Conservation (phyloP, 2,888 invertebrate species). For the Drosophila barbarae region DNA sequence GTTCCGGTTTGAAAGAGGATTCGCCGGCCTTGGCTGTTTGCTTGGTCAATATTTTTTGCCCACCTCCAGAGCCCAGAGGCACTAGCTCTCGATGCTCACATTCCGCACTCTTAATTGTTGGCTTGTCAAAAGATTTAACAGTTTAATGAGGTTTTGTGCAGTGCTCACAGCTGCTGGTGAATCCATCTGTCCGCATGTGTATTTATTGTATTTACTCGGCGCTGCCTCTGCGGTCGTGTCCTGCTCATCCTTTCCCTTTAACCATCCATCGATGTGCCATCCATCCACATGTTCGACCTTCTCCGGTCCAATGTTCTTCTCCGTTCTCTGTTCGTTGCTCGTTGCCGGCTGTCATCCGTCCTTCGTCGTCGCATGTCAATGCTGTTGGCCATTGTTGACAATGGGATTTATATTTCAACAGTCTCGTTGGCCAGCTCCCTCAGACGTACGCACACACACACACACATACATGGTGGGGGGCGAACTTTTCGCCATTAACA, state of each 20-base stretch:
- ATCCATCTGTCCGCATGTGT: conserved; percentile 54
- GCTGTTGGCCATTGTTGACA: conserved; percentile 72
- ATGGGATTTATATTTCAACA: conserved; percentile 72
- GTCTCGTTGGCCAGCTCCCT: conserved; percentile 44
- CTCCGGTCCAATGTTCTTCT: conserved; percentile 8
- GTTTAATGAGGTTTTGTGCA: conserved; percentile 71
- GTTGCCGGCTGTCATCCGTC: conserved; percentile 21
- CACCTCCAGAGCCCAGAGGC: not conserved
- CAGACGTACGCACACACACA: conserved; percentile 10
- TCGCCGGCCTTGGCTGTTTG: conserved; percentile 49
- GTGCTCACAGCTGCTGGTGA: conserved; percentile 55
- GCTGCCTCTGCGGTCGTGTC: conserved; percentile 60
- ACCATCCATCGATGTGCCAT: conserved; percentile 21
- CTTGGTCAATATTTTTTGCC: conserved; percentile 67
- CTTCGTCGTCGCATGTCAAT: conserved; percentile 63
- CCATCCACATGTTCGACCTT: conserved; percentile 24
- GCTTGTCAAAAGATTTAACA: conserved; percentile 71
- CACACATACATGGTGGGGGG: conserved; percentile 42
- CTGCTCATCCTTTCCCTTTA: conserved; percentile 6
- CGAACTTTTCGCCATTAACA: conserved; percentile 68
- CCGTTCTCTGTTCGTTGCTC: conserved; percentile 5
- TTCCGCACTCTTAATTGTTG: conserved; percentile 59
- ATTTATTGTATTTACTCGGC: conserved; percentile 69
- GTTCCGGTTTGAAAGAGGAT: conserved; percentile 27
- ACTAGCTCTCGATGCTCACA: conserved; percentile 35